Evolutionary conservation across 30 jellyfish, hydroid and myxozoan species (phyloP).

Genomic region (Sanderia malayensis): DNA sequence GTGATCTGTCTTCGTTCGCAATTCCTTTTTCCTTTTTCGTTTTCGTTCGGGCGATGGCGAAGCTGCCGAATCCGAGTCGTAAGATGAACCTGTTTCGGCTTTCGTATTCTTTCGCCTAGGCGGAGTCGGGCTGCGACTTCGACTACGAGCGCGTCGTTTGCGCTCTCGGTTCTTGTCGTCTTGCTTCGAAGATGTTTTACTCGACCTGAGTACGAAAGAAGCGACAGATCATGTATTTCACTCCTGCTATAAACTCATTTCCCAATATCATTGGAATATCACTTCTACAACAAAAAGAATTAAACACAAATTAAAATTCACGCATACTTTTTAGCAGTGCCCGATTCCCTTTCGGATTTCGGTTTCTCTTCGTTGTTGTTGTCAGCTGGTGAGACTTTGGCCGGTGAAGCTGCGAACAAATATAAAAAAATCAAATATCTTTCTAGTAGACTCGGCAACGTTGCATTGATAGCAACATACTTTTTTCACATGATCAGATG

Average conservation of each 20-base stretch:
- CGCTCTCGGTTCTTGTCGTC: slow-evolving; percentile 27
- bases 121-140: slow-evolving; percentile 57
- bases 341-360: slow-evolving; percentile 5
- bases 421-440: background rate
- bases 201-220: slow-evolving; percentile 24
- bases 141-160: slow-evolving; percentile 8
- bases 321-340: slow-evolving; percentile 19
- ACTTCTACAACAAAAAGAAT: background rate
- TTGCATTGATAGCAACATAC: background rate
- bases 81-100: slow-evolving; percentile 40
- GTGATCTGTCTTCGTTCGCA: slow-evolving; percentile 20
- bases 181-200: slow-evolving; percentile 24
- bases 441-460: background rate
- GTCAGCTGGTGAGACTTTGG: slow-evolving; percentile 48
- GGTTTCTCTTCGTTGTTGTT: background rate
- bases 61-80: slow-evolving; percentile 69
- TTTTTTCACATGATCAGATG: background rate
- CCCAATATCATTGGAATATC: background rate
- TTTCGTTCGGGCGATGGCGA: slow-evolving; percentile 67
- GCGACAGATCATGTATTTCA: no score
- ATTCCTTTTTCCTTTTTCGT: slow-evolving; percentile 40
- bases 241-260: background rate
- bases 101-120: slow-evolving; percentile 48
- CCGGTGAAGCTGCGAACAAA: slow-evolving; percentile 51
- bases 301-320: background rate